A percentile compares a stretch with the other conserved stretches of the same genome.
Evolutionary conservation across 2,113 vertebrate species (phyloP).

Genomic region (Procavia capensis): DNA sequence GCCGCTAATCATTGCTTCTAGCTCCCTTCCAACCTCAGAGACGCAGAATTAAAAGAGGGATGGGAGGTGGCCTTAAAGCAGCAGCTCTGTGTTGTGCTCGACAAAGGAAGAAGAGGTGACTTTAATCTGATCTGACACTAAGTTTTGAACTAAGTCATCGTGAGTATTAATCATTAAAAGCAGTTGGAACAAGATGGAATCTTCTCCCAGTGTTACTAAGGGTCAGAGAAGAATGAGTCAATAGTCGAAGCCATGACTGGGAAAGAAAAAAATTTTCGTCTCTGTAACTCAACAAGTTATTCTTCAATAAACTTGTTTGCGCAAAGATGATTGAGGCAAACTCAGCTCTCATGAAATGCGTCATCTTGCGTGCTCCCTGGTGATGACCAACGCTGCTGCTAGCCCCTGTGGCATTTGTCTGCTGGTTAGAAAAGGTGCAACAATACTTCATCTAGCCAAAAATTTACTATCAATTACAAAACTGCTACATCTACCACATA

Average conservation of each 20-base stretch:
- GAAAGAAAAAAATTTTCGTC: background rate
- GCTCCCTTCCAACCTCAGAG: background rate
- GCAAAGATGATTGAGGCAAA: background rate
- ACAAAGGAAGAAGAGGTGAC: background rate
- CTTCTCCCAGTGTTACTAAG: background rate
- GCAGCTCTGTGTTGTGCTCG: background rate
- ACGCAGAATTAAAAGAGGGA: background rate
- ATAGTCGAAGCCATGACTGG: background rate
- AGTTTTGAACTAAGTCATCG: background rate
- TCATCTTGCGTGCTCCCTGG: background rate
- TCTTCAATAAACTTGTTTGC: background rate
- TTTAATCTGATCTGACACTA: background rate
- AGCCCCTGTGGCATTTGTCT: too few species aligned
- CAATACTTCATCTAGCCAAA: background rate
- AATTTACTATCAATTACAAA: background rate
- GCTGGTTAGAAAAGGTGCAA: too few species aligned
- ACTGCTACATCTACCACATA: too few species aligned
- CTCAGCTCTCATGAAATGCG: background rate
- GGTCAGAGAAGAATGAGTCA: background rate
- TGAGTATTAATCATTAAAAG: background rate
- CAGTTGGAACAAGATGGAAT: background rate
- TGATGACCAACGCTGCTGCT: too few species aligned
- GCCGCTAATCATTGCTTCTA: background rate
- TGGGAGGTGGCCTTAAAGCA: background rate
- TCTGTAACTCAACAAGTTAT: background rate